These are phyloP conservation scores for Stenichneumon culpator DNA, from an alignment of 2,888 invertebrate genomes.

Conservation along the genomic window DNA sequence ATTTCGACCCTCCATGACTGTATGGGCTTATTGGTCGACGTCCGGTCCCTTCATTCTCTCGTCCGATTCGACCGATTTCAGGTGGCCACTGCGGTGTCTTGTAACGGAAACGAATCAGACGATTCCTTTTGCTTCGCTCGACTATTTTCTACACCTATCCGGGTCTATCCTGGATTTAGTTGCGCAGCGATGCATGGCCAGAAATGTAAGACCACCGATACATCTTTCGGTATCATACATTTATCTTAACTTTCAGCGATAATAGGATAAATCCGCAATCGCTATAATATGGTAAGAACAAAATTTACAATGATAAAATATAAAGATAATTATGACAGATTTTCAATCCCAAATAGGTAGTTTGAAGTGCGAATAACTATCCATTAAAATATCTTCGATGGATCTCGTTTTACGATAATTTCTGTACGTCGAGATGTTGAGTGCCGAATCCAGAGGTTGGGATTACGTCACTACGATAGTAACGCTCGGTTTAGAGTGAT, in stretches of 20 bases:
- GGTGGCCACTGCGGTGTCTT: background rate
- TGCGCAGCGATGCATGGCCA: background rate
- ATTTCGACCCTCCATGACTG: slow-evolving; percentile 6
- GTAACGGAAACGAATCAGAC: background rate
- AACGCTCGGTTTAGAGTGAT: background rate
- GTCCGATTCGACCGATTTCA: background rate
- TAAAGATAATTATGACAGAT: too few relatives aligned
- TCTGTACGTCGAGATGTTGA: background rate
- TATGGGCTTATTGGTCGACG: background rate
- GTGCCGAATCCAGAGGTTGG: background rate
- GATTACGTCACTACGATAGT: background rate
- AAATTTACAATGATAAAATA: too few relatives aligned
- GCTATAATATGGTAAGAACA: too few relatives aligned
- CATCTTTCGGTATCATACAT: background rate
- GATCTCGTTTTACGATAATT: background rate
- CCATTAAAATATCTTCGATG: background rate
- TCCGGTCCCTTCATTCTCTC: background rate
- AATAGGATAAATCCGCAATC: background rate
- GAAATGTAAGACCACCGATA: background rate
- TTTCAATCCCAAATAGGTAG: too few relatives aligned
- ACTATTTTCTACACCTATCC: background rate
- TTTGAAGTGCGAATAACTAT: background rate
- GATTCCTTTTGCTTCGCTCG: background rate
- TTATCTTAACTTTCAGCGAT: background rate
- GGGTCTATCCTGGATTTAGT: background rate